These are phyloP conservation scores for Odontomyia ornata DNA, from an alignment of 2,888 invertebrate genomes.

Conservation along the genomic window DNA sequence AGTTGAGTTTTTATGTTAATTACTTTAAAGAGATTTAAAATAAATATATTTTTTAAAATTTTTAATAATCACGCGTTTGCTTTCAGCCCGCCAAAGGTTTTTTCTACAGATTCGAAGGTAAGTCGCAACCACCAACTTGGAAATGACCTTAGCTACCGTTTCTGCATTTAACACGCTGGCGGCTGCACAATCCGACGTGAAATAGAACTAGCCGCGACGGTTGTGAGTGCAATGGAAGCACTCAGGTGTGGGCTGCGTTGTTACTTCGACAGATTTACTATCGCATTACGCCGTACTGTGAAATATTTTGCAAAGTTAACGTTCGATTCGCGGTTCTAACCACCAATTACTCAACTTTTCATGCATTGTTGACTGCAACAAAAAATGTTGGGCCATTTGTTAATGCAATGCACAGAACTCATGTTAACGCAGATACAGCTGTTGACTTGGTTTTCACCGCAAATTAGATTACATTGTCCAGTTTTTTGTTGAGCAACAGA, in stretches of 20 bases:
- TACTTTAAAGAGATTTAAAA: conserved; percentile 11
- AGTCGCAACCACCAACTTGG: background rate
- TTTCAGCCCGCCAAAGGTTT: background rate
- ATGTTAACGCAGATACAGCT: background rate
- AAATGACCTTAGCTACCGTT: conserved; percentile 32
- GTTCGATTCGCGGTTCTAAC: conserved; percentile 26
- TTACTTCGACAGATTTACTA: background rate
- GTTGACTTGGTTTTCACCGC: background rate
- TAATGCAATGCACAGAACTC: conserved; percentile 12
- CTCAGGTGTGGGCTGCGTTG: conserved; percentile 39
- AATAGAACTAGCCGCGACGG: background rate
- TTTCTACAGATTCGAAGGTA: background rate
- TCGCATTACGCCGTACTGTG: background rate
- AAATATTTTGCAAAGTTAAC: conserved; percentile 12
- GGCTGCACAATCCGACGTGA: background rate
- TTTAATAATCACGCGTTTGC: conserved; percentile 5
- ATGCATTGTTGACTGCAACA: conserved; percentile 46
- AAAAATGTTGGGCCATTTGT: conserved; percentile 38
- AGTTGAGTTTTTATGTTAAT: conserved; percentile 33
- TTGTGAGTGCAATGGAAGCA: conserved; percentile 31
- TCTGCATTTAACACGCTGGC: conserved; percentile 30
- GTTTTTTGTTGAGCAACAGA: background rate
- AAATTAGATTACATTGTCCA: background rate
- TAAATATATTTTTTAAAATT: conserved; percentile 31
- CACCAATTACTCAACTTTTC: conserved; percentile 45